phyloP scores from a whole-genome alignment of 2,888 invertebrate species.

The Macrosiphum euphorbiae region DNA sequence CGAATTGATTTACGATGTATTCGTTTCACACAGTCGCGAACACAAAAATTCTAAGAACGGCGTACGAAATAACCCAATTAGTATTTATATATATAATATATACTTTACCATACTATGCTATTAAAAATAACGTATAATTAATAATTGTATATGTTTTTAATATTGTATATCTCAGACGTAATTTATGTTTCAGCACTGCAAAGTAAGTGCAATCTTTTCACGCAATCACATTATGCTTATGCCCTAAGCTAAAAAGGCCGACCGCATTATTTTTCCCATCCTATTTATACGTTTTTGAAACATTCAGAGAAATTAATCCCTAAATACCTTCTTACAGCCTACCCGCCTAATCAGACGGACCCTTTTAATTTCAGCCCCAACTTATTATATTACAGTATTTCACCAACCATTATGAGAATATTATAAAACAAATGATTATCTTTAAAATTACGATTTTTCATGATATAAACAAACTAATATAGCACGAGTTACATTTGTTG shows the following conservation, averaged over 20 bases:
- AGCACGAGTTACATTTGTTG: background rate
- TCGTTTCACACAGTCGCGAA: background rate
- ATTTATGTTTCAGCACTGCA: slow-evolving; percentile 3
- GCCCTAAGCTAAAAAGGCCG: slow-evolving; percentile 23
- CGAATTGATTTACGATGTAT: slow-evolving; percentile 12
- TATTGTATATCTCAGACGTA: background rate
- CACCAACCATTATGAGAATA: background rate
- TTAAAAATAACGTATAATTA: background rate
- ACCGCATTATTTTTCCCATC: slow-evolving; percentile 8
- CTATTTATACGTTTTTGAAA: slow-evolving; percentile 41
- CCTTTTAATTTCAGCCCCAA: slow-evolving; percentile 33
- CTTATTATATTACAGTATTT: slow-evolving; percentile 11
- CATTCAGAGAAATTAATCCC: slow-evolving; percentile 41
- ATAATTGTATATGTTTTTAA: background rate
- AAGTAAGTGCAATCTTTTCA: slow-evolving; percentile 16
- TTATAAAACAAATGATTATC: background rate
- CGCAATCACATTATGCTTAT: slow-evolving; percentile 34
- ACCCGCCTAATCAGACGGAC: slow-evolving; percentile 44
- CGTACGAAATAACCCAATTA: background rate
- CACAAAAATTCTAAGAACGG: background rate
- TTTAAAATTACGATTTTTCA: background rate
- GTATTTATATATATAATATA: background rate
- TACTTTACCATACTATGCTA: background rate
- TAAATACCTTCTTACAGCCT: slow-evolving; percentile 15
- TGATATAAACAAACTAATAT: background rate